Base-by-base conservation (phyloP, 2,888 invertebrate genomes). In the Choristoneura rosaceana region DNA sequence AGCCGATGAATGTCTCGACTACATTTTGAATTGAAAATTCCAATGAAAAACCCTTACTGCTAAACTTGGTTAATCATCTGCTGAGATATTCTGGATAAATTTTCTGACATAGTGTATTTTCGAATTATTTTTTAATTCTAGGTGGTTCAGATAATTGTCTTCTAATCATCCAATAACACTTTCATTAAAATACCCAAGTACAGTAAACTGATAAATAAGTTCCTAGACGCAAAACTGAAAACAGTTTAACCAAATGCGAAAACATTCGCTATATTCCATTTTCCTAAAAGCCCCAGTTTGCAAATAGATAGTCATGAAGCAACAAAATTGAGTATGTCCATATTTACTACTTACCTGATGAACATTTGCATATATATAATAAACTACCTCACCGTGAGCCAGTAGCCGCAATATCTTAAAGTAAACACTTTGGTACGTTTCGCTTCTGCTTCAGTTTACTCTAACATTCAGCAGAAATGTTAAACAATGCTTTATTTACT, bases 261-360 rank as follows among this genome's bases (percentile, higher is more conserved):
- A 66, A 43, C 12, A 38, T 50, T 38, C 34, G n/a, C 14, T n/a
- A 12, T 4, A 17, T 65, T 52, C 17, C 41, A 66, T 66, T 58
- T 66, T 43, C 43, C 67, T 59, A 59, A 60, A 12, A 59, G 59
- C 59, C 10, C 47, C 59, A 12, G 47, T 15, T 60, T 59, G 59
- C 59, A 12, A 17, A 25, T n/a, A 34, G n/a, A 67, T 60, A 34
- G 15, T 47, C 43, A 14, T 34, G 17, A 41, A 15, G 15, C 4
- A 34, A 33, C 8, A 9, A 47, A 67, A 45, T 67, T n/a, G 47
- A 45, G 10, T 67, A 59, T 33, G 58, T 47, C 59, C 67, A 60
- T 47, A 68, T 34, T 60, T 68, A 68, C 17, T 50, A 50, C 33
- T 68, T 50, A 50, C 60, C 45, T 60, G 50, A 52, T 52, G 17